Conservation (phyloP, 2,797 vertebrate genomes). For the Helicolenus hilgendorfi region DNA sequence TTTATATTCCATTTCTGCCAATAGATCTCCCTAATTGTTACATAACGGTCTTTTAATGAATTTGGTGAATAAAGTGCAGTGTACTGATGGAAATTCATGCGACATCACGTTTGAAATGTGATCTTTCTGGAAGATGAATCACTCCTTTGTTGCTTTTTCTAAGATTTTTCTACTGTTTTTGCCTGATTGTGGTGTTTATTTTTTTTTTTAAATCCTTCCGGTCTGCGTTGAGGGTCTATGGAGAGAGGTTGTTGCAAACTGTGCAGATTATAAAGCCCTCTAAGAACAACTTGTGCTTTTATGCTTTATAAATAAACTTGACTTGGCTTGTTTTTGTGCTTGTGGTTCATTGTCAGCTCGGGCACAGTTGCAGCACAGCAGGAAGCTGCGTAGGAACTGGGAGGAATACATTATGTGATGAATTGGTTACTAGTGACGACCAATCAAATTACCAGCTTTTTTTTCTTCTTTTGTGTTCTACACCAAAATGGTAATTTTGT, state of each 20-base stretch:
- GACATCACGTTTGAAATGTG: too few species aligned
- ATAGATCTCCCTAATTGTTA: too few species aligned
- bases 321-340: neutral
- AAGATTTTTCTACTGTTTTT: neutral
- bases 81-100: too few species aligned
- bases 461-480: neutral
- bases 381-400: neutral
- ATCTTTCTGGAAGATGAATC: too few species aligned
- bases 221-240: neutral
- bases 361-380: slow-evolving; percentile 5
- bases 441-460: neutral
- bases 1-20: too few species aligned
- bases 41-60: too few species aligned
- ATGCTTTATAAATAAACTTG: neutral
- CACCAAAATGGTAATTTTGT: neutral
- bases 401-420: neutral
- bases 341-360: neutral
- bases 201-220: neutral
- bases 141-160: neutral
- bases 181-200: neutral
- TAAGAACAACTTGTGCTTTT: neutral
- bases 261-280: neutral
- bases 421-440: neutral
- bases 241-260: neutral
- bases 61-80: too few species aligned